These are phyloP conservation scores for Pitta sordida DNA, from an alignment of 2,113 vertebrate species.

Conservation along the genomic window DNA sequence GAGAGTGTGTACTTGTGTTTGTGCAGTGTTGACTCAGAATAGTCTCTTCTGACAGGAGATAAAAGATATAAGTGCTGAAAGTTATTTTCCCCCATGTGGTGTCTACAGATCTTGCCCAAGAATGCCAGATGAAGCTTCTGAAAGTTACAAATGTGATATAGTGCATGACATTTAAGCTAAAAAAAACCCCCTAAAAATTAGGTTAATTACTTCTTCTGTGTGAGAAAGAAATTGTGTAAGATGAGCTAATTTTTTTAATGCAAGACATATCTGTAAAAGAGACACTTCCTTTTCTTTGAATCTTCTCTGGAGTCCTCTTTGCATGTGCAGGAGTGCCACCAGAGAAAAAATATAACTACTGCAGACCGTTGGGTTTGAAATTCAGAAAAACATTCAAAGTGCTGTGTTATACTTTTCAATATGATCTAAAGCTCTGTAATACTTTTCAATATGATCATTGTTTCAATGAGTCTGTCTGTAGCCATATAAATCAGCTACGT, in stretches of 20 bases:
- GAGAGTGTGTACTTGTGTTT: background rate
- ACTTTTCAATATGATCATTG: background rate
- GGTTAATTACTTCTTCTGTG: background rate
- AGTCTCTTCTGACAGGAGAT: background rate
- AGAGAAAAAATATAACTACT: background rate
- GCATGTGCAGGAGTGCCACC: background rate
- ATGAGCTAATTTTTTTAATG: background rate
- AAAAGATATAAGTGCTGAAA: background rate
- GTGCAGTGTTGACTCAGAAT: background rate
- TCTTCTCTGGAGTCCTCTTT: background rate
- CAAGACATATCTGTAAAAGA: background rate
- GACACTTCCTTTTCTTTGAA: background rate
- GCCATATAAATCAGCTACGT: background rate
- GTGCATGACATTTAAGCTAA: constrained; percentile 13
- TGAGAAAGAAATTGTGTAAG: background rate
- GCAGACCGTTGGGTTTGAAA: background rate
- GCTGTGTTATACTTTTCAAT: background rate
- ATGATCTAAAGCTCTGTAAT: background rate
- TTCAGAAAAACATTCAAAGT: background rate
- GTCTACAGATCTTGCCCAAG: background rate
- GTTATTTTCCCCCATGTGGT: background rate
- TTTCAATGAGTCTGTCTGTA: background rate
- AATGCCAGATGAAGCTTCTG: constrained; percentile 11
- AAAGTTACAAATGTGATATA: background rate
- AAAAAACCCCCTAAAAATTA: background rate